Percentiles rank a stretch among this genome's conserved stretches.
These are phyloP conservation scores for Pangasianodon gigas DNA, from an alignment of 2,113 vertebrate species.

Conservation along the genomic window DNA sequence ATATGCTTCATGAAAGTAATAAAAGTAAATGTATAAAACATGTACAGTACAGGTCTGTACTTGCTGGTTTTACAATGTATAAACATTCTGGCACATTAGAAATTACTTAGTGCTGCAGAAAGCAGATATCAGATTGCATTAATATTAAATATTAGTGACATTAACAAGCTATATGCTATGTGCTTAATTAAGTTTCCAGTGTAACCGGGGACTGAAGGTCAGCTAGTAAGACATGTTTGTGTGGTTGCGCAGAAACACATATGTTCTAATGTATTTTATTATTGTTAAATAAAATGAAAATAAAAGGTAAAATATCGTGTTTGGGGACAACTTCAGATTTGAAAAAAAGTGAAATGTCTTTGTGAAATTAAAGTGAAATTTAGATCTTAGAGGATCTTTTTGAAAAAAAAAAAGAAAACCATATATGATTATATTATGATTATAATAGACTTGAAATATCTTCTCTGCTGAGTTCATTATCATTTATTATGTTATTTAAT, in stretches of 20 bases:
- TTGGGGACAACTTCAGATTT: background rate
- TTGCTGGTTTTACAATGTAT: background rate
- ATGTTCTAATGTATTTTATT: background rate
- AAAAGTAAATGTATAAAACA: background rate
- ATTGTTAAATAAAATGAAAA: background rate
- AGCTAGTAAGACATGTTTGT: background rate
- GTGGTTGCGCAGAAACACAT: background rate
- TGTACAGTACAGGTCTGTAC: background rate
- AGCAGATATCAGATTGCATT: background rate
- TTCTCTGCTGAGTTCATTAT: background rate
- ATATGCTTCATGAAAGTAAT: background rate
- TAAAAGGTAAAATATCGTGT: background rate
- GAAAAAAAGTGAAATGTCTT: background rate
- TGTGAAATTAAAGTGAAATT: background rate
- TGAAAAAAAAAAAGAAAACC: background rate
- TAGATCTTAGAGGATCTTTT: background rate
- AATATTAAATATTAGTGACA: background rate
- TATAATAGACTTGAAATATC: background rate
- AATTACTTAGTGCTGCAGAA: background rate
- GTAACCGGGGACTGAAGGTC: background rate
- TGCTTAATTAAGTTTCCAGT: background rate
- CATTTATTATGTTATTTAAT: conserved; percentile 14
- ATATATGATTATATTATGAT: background rate
- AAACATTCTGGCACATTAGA: background rate
- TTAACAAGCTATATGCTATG: background rate